Percentiles rank a stretch among this genome's conserved stretches.
phyloP scores from a whole-genome alignment of 1,140 invertebrate species.

The Trichonephila clavata region DNA sequence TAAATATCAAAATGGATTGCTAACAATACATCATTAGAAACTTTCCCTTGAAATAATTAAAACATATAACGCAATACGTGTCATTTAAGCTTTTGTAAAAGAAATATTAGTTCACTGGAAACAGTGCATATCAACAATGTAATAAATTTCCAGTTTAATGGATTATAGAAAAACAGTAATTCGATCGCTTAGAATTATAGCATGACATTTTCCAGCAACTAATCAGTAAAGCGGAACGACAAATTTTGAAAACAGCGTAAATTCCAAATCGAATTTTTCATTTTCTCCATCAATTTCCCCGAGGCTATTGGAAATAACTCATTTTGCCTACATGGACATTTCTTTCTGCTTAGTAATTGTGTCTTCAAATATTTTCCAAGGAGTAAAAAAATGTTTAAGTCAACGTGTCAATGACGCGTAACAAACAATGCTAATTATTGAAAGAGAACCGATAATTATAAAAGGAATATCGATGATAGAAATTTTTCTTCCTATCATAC shows the following conservation, averaged over 20 bases:
- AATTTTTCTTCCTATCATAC: background rate
- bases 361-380: slow-evolving; percentile 22
- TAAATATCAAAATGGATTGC: background rate
- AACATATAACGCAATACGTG: background rate
- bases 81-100: background rate
- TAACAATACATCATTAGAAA: background rate
- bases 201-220: background rate
- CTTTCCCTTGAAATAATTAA: background rate
- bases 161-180: slow-evolving; percentile 23
- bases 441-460: background rate
- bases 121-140: background rate
- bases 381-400: background rate
- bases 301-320: background rate
- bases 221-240: background rate
- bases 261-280: slow-evolving; percentile 20
- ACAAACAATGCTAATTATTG: slow-evolving; percentile 33
- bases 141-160: background rate
- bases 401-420: slow-evolving; percentile 2
- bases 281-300: slow-evolving; percentile 23
- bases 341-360: slow-evolving; percentile 22
- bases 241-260: background rate
- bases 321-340: background rate
- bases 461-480: background rate
- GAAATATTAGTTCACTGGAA: background rate
- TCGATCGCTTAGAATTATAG: background rate